Evolutionary conservation across 2,888 invertebrate genomes (phyloP), one percentile per base, ranked within the genome.

Genomic region (Boloria selene): DNA sequence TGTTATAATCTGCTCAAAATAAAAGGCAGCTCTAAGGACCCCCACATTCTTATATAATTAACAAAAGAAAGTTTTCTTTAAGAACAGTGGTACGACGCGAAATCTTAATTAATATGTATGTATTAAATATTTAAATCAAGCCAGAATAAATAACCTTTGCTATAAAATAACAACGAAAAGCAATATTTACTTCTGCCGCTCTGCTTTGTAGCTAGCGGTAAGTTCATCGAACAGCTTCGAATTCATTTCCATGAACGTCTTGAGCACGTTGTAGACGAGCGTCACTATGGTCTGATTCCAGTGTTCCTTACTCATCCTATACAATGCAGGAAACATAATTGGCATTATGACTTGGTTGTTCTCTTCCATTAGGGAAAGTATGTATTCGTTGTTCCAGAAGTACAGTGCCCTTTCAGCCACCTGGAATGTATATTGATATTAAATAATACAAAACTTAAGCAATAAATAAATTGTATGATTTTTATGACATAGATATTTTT

Each of bases 221-320:
- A 99, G 95, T 93, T 99, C 99, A 89, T 99, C 99, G 86, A 99
- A 99, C 76, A 99, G 94, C 92, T 98, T 99, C 85, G 98, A 98
- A 94, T 99, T 99, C 99, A 99, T 99, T 93, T 99, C 99, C 99
- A 99, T 99, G 93, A 99, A 99, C 66, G 99, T 96, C 93, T 99
- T 99, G 82, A 99, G 96, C 84, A 99, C 99, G 93, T 99, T 99
- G 94, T 99, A 99, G 80, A 99, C 99, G 81, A 99, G 95, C 70
- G 99, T 99, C 77, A 99, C 98, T 82, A 99, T 99, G 74, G 99
- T 99, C 93, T 99, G 99, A 93, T 99, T 99, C 99, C 99, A 99
- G 93, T 99, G 99, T 90, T 99, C 98, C 94, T 99, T 99, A 88
- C 98, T 98, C 92, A 98, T 98, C 85, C 98, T 97, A 93, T 99